A percentile compares a stretch with the other conserved stretches of the same genome.
Evolutionary conservation across 1,140 invertebrate species (phyloP).

Genomic region (Kradibia gibbosae): DNA sequence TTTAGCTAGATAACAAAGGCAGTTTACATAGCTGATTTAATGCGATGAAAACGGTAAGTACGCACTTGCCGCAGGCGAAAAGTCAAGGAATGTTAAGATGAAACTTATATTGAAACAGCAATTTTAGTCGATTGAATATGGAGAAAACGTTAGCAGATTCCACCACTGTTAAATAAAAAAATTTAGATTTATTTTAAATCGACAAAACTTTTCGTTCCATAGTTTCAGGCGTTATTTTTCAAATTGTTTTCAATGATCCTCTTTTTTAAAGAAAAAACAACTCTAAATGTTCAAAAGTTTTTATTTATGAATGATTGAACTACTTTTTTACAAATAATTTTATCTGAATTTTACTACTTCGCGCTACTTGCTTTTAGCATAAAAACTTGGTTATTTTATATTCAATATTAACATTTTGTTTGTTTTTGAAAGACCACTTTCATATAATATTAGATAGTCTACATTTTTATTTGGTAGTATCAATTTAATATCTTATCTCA

Average conservation of each 20-base stretch:
- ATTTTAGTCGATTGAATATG: not conserved
- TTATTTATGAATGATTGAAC: not conserved
- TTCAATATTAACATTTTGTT: not conserved
- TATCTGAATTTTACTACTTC: not conserved
- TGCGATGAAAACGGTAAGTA: conserved; percentile 33
- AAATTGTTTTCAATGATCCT: not conserved
- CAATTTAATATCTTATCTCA: not conserved
- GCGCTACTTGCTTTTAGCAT: not conserved
- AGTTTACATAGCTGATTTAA: conserved; percentile 40
- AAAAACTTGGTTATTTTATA: not conserved
- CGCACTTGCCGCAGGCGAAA: not conserved
- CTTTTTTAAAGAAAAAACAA: not conserved
- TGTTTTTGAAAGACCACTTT: not conserved
- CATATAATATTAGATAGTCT: not conserved
- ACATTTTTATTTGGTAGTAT: not conserved
- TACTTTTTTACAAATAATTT: no score
- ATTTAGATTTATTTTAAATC: not conserved
- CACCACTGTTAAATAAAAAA: not conserved
- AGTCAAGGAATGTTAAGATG: not conserved
- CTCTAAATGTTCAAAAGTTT: not conserved
- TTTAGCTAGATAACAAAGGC: conserved; percentile 15
- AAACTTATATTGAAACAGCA: not conserved
- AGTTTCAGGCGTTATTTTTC: not conserved
- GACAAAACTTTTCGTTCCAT: not conserved
- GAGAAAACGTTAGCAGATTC: not conserved